Base-by-base conservation (phyloP, 2,113 vertebrate genomes). In the Etheostoma spectabile region DNA sequence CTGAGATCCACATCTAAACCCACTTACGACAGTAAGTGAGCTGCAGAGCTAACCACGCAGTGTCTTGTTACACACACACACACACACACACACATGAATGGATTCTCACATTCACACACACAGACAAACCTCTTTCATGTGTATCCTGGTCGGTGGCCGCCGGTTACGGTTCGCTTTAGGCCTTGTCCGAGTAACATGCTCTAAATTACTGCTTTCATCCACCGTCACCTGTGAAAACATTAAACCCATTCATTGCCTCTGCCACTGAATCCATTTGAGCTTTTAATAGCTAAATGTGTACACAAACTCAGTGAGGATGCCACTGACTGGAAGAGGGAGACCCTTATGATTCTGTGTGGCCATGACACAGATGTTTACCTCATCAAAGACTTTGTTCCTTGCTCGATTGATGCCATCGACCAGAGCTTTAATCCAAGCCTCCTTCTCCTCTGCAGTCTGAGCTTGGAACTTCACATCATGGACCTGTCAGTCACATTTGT, bases 301-400 rank as follows among this genome's bases (percentile, higher is more conserved):
- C 10, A 35, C 27, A 76, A 21, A 48, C 12, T 27, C 7, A 42
- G 27, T 2, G 35, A 30, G 8, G 69, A n/a, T 24, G 24, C 13
- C 2, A 24, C 1, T 49, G 53, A 61, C 15, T 74, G 21, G 64
- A 56, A 42, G 38, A 42, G 38, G 10, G 38, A 42, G 38, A 42
- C 38, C 11, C 38, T 42, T 3, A 42, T 42, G 8, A 33, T 42
- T 42, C 16, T 48, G 24, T 46, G 24, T 38, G 6, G 2, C 3
- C 6, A 8, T 55, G 6, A n/a, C 16, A 42, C 12, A 33, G 5
- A 21, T 2, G 21, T 62, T 79, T 72, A 99, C 98, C 97, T 98
- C 96, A 86, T 99, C 98, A 61, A 99, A 97, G 38, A 97, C 67
- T 93, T 97, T 98, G 93, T 99, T 99, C 93, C 99, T 99, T 74